Evolutionary conservation across 2,113 vertebrate genomes (phyloP), one percentile per base, ranked within the genome.

Genomic region (Rhizomys pruinosus): DNA sequence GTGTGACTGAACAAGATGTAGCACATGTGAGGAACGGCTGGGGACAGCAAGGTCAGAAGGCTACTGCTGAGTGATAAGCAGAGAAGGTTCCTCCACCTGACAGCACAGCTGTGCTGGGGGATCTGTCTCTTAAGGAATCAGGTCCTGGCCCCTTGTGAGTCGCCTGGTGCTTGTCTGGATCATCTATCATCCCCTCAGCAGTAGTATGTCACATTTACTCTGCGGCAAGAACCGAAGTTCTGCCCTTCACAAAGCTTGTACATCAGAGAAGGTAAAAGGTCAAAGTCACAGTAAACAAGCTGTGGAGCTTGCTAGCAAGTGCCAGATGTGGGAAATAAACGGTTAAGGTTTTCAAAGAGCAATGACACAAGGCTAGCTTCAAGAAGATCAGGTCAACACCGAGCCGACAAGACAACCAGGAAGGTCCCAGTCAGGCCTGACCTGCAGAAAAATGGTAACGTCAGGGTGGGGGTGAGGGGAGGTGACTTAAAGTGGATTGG

Each of bases 191-290:
- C 17, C 61, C 34, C 74, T 86, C 59, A 87, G 76, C 12, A 84
- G 32, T 0, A 71, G 4, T 59, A 15, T 32, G 3, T 44, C n/a
- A 73, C 4, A 19, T 17, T 47, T 71, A 74, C 23, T 59, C 52
- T 52, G n/a, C 32, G 25, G 15, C 34, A 73, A 64, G 39, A n/a
- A 61, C 19, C 64, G 87, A 71, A 89, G 39, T 64, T 79, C 72
- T 80, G 61, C 7, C 66, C 19, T 63, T 91, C 15, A 37, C 0
- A 16, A 27, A 85, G 6, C 20, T 93, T 90, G 4, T 68, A 59
- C 90, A 92, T 86, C 80, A 93, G 59, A 85, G 52, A 3, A 86
- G 74, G 55, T 47, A 84, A 93, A 87, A 74, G 71, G 64, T 4
- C 37, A 72, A 22, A 80, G n/a, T 10, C 47, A 29, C 0, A 69